These are phyloP conservation scores for Ictalurus furcatus DNA, from an alignment of 2,113 vertebrate species.

Conservation along the genomic window DNA sequence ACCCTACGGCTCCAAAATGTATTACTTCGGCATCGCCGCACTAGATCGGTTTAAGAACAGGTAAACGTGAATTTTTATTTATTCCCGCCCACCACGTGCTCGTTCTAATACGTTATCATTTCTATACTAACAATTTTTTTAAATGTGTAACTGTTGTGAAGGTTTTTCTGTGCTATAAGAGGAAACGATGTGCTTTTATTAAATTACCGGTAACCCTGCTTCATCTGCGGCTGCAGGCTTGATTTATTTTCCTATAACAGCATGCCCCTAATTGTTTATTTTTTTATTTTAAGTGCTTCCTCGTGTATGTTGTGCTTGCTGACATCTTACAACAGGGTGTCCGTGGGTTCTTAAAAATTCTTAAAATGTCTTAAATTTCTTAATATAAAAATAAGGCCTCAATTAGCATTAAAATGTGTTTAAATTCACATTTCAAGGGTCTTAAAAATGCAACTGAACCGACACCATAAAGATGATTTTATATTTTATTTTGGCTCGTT, in stretches of 20 bases:
- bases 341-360: too few relatives aligned
- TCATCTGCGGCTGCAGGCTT: neutral
- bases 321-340: too few relatives aligned
- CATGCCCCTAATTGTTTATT: neutral
- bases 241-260: neutral
- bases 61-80: slow-evolving; percentile 65
- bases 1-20: slow-evolving; percentile 98
- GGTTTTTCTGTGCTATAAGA: neutral
- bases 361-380: too few relatives aligned
- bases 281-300: neutral
- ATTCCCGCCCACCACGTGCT: too few relatives aligned
- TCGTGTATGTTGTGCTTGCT: neutral
- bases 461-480: too few relatives aligned
- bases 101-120: neutral
- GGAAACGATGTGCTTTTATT: neutral
- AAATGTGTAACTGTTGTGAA: neutral
- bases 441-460: too few relatives aligned
- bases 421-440: too few relatives aligned
- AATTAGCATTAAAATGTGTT: too few relatives aligned
- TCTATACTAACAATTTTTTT: neutral
- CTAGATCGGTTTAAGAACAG: slow-evolving; percentile 99
- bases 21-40: slow-evolving; percentile 99
- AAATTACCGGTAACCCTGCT: neutral
- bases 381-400: too few relatives aligned
- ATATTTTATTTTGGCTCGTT: too few relatives aligned